Percentiles rank a stretch among this genome's conserved stretches.
These are phyloP conservation scores for Vidua chalybeata DNA, from an alignment of 2,113 vertebrate species.

Conservation along the genomic window DNA sequence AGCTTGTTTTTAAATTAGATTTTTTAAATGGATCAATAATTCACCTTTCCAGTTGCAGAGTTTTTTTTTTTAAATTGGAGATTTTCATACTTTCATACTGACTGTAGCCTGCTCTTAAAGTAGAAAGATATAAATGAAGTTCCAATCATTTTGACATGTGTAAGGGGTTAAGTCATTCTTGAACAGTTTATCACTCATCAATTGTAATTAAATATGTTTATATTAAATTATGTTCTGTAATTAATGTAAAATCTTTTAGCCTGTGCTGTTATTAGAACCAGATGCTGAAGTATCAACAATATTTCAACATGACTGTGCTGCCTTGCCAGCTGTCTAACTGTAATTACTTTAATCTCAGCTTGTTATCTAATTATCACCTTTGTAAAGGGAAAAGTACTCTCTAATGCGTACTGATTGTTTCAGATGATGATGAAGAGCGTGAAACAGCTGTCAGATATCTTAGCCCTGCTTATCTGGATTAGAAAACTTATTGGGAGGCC, in stretches of 20 bases:
- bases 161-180: constrained; percentile 81
- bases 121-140: constrained; percentile 29
- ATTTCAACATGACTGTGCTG: constrained; percentile 84
- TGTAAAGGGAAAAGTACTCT: constrained; percentile 88
- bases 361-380: constrained; percentile 94
- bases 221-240: constrained; percentile 87
- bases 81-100: background rate
- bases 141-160: constrained; percentile 69
- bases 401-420: constrained; percentile 86
- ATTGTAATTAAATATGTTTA: constrained; percentile 90
- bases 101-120: constrained; percentile 20
- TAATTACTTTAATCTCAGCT: constrained; percentile 92
- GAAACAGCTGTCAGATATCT: constrained; percentile 85
- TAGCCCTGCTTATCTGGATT: constrained; percentile 74
- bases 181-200: constrained; percentile 85
- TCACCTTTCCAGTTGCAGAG: background rate
- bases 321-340: constrained; percentile 85
- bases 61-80: background rate
- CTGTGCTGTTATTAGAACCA: constrained; percentile 82
- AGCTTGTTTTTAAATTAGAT: background rate
- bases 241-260: constrained; percentile 85
- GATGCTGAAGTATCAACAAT: constrained; percentile 85
- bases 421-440: constrained; percentile 82
- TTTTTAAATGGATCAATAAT: background rate
- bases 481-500: constrained; percentile 71